Conservation (phyloP, 2,888 invertebrate genomes). For the Drosophila paracracens region DNA sequence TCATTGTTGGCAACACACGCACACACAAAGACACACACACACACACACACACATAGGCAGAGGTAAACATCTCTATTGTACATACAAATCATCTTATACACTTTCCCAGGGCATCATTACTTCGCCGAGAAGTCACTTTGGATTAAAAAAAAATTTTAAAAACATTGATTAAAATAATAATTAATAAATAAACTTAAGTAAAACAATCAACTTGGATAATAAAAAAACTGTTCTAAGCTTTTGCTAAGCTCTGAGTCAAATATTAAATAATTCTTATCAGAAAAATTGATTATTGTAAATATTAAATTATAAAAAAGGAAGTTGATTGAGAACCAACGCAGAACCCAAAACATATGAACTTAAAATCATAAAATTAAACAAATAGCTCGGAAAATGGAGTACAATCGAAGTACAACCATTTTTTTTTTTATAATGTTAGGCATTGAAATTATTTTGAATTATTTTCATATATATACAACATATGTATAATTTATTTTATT, state of each 20-base stretch:
- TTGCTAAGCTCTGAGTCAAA: not conserved
- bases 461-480: not conserved
- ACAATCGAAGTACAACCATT: not conserved
- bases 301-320: not conserved
- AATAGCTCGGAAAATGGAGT: not conserved
- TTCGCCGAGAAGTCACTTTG: not conserved
- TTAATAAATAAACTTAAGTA: not conserved
- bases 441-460: not conserved
- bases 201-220: not conserved
- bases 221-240: not conserved
- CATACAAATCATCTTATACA: constrained; percentile 15
- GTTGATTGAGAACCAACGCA: not conserved
- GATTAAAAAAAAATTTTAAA: not conserved
- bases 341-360: not conserved
- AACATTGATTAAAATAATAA: not conserved
- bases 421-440: not conserved
- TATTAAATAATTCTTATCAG: not conserved
- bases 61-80: constrained; percentile 10
- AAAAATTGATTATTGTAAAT: not conserved
- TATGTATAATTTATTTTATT: not conserved
- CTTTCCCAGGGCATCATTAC: not conserved
- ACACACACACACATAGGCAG: constrained; percentile 22
- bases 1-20: constrained; percentile 66
- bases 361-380: not conserved
- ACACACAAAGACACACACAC: constrained; percentile 12